Percentiles rank a stretch among this genome's conserved stretches.
phyloP scores from a whole-genome alignment of 2,888 invertebrate genomes.

The Drosophila dives region DNA sequence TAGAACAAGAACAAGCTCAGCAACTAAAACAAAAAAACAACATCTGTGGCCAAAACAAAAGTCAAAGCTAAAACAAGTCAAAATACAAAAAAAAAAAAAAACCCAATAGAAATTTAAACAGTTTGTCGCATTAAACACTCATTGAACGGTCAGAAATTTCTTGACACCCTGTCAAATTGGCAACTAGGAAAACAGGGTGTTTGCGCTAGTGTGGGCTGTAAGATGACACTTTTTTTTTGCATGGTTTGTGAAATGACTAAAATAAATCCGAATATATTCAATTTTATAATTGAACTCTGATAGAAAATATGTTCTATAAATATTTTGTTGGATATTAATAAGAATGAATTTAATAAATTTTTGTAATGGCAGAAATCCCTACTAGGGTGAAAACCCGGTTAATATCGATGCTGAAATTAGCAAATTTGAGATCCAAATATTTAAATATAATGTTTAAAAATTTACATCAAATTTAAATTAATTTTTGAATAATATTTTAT shows the following conservation, averaged over 20 bases:
- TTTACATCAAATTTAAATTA: not conserved
- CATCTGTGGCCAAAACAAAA: conserved; percentile 76
- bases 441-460: rapidly evolving
- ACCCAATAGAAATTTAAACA: conserved; percentile 80
- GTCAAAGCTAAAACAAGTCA: conserved; percentile 56
- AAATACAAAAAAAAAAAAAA: conserved; percentile 55
- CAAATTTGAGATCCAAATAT: not conserved
- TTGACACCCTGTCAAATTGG: conserved; percentile 19
- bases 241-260: not conserved
- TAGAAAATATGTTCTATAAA: not conserved
- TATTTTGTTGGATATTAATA: not conserved
- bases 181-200: not conserved
- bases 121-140: conserved; percentile 79
- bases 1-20: conserved; percentile 33
- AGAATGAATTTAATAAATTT: not conserved
- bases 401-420: not conserved
- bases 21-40: conserved; percentile 40
- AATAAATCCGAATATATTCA: not conserved
- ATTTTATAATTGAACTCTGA: not conserved
- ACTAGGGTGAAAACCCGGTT: not conserved
- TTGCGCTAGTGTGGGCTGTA: not conserved
- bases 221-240: not conserved
- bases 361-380: not conserved
- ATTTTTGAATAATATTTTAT: not conserved
- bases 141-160: conserved; percentile 50